Evolutionary conservation across 2,888 invertebrate genomes (phyloP), one percentile per base, ranked within the genome.

Genomic region (Drosophila anomalata): DNA sequence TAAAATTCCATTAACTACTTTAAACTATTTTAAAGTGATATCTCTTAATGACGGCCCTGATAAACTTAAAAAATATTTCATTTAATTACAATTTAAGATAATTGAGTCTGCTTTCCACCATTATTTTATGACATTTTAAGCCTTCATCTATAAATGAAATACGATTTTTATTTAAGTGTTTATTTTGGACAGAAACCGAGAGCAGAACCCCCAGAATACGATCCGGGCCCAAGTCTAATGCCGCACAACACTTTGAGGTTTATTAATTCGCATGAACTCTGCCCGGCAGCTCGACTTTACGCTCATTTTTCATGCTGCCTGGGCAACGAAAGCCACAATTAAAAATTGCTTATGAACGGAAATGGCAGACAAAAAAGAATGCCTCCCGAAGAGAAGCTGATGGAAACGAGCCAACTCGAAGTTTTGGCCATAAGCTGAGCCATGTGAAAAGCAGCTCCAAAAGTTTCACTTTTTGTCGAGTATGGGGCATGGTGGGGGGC

Each of bases 321-420:
- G 51, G 53, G 41, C 74, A 72, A 68, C 80, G 59, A 87, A 85
- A 76, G 75, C 77, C 79, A 77, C 86, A 82, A 82, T 82, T 82
- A 82, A 82, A 87, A 82, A 85, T 85, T 82, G 82, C 88, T 87
- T 82, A 78, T 82, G 81, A 73, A 77, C 78, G 61, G 81, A 87
- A 81, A 75, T 69, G 73, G 68, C 62, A 62, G 70, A 68, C 66
- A 68, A 75, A 71, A 68, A 51, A 51, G 50, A 46, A 14, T 41
- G 36, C 39, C 47, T 14, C 47, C 60, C 29, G 47, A 17, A 11
- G 17, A 5, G 14, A 14, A 9, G 50, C 46, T 46, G 39, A 44
- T 33, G 52, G 42, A 24, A 55, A 11, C 44, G 42, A 46, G 47
- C 29, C 47, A 63, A 51, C 20, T 58, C 44, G 39, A 42, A 47